phyloP scores from a whole-genome alignment of 2,797 vertebrate species.

The Apodemus agrarius region DNA sequence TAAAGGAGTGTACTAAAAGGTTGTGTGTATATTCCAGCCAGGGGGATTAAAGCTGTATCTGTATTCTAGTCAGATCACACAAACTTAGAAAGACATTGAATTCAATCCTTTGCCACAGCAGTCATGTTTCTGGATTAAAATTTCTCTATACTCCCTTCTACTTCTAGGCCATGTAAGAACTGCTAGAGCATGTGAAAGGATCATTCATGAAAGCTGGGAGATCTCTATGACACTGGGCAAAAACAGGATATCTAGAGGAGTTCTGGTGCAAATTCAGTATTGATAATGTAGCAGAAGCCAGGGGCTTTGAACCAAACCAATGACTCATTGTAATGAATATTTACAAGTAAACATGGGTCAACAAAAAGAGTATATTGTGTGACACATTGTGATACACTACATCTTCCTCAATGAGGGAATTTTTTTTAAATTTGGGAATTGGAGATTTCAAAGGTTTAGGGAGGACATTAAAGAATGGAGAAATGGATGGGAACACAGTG shows the following conservation, averaged over 20 bases:
- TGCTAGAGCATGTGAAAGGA: background rate
- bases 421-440: background rate
- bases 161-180: background rate
- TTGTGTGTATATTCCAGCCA: background rate
- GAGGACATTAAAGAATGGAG: background rate
- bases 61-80: background rate
- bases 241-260: background rate
- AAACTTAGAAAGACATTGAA: background rate
- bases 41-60: background rate
- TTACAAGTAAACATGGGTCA: background rate
- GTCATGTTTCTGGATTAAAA: background rate
- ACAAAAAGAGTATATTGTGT: background rate
- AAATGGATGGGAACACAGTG: background rate
- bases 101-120: background rate
- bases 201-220: background rate
- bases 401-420: background rate
- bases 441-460: background rate
- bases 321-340: background rate
- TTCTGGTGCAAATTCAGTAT: background rate
- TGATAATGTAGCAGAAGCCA: background rate
- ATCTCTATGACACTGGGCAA: background rate
- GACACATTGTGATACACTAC: background rate
- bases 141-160: background rate
- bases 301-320: background rate
- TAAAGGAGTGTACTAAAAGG: background rate